These are phyloP conservation scores for Formicarius rufipectus DNA, from an alignment of 2,113 vertebrate species.

Conservation along the genomic window DNA sequence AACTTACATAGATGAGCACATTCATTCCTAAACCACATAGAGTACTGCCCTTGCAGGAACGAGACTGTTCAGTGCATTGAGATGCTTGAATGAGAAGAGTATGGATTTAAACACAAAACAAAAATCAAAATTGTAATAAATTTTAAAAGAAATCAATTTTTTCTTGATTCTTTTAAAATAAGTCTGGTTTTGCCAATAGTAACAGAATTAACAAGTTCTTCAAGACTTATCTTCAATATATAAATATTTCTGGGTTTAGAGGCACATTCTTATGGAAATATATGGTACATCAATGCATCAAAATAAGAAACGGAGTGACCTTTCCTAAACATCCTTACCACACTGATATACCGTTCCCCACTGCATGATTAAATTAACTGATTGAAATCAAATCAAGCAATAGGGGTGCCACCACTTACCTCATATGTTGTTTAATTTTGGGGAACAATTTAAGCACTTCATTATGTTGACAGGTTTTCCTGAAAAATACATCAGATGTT, in stretches of 20 bases:
- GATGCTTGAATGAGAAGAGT: not conserved
- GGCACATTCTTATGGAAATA: not conserved
- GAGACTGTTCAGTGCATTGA: not conserved
- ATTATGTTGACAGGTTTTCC: not conserved
- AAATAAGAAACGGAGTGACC: not conserved
- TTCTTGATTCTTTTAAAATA: not conserved
- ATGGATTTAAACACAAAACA: not conserved
- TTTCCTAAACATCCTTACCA: not conserved
- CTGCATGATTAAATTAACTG: not conserved
- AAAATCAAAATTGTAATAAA: not conserved
- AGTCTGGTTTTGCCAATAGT: not conserved
- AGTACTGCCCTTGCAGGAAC: not conserved
- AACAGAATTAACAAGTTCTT: not conserved
- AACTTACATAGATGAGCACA: not conserved
- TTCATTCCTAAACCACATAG: not conserved
- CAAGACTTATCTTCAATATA: not conserved
- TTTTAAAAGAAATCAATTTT: not conserved
- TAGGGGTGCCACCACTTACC: not conserved
- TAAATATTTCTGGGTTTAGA: not conserved
- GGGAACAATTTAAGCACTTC: not conserved
- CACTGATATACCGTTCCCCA: not conserved
- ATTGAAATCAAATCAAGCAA: not conserved
- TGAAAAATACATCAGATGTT: not conserved
- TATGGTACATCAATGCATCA: not conserved
- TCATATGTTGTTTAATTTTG: not conserved